Evolutionary conservation across 2,888 invertebrate species (phyloP).

Genomic region (Pheosia tremula): DNA sequence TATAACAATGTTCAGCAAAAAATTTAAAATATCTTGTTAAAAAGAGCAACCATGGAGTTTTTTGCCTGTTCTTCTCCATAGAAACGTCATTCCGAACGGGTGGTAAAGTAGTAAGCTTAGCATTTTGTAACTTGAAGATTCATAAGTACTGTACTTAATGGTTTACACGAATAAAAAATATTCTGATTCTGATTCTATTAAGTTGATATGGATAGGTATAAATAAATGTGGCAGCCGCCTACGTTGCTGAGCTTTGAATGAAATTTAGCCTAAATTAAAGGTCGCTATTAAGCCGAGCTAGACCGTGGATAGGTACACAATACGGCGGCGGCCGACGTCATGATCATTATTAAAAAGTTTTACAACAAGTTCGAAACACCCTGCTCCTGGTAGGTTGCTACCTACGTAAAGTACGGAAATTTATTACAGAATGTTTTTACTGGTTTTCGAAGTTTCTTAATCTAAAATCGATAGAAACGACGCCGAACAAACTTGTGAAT

Average conservation of each 20-base stretch:
- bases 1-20: too few relatives aligned
- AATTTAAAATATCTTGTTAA: too few relatives aligned
- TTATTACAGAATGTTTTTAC: conserved; percentile 79
- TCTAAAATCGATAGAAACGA: conserved; percentile 82
- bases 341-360: conserved; percentile 58
- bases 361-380: conserved; percentile 57
- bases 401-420: conserved; percentile 65
- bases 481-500: conserved; percentile 77
- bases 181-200: not conserved
- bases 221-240: not conserved
- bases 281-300: conserved; percentile 8
- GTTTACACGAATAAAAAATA: too few relatives aligned
- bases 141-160: too few relatives aligned
- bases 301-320: conserved; percentile 15
- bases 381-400: conserved; percentile 49
- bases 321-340: conserved; percentile 38
- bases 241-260: not conserved
- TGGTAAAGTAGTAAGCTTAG: too few relatives aligned
- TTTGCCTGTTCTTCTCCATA: too few relatives aligned
- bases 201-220: not conserved
- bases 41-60: too few relatives aligned
- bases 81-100: too few relatives aligned
- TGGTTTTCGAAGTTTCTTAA: conserved; percentile 79
- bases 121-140: too few relatives aligned
- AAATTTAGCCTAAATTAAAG: conserved; percentile 8